Percentiles rank a stretch among this genome's conserved stretches.
phyloP scores from a whole-genome alignment of 2,888 invertebrate genomes.

The Euphydryas editha region DNA sequence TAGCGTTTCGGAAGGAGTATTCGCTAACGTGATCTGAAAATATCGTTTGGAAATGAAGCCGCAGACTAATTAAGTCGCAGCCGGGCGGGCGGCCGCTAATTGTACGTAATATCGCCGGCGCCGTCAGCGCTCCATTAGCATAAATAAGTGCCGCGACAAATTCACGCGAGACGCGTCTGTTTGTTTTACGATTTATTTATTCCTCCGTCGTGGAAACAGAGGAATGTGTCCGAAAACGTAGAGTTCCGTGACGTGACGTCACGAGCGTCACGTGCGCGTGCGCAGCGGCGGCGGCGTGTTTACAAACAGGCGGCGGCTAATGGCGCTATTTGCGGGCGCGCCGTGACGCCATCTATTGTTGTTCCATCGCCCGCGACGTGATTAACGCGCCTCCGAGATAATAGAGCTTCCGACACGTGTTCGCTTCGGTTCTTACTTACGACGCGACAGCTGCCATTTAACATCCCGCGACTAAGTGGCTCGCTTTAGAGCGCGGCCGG shows the following conservation, averaged over 20 bases:
- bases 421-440: constrained; percentile 4
- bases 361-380: constrained; percentile 47
- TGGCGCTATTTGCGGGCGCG: constrained; percentile 64
- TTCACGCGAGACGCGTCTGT: constrained; percentile 49
- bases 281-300: constrained; percentile 52
- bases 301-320: constrained; percentile 69
- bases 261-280: constrained; percentile 1
- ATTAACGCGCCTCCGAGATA: constrained; percentile 29
- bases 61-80: constrained; percentile 21
- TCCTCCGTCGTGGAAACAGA: constrained; percentile 49
- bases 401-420: constrained; percentile 11
- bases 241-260: background rate
- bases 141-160: constrained; percentile 72
- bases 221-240: constrained; percentile 58
- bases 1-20: background rate
- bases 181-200: constrained; percentile 57
- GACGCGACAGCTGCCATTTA: constrained; percentile 17
- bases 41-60: constrained; percentile 13
- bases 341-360: constrained; percentile 49
- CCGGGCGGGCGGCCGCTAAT: constrained; percentile 15
- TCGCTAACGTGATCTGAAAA: constrained; percentile 5
- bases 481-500: constrained; percentile 26
- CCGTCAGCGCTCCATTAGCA: constrained; percentile 74
- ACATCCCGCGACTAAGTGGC: constrained; percentile 15
- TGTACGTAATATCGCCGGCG: constrained; percentile 43